Evolutionary conservation across 2,113 vertebrate genomes (phyloP).

Genomic region (Riparia riparia): DNA sequence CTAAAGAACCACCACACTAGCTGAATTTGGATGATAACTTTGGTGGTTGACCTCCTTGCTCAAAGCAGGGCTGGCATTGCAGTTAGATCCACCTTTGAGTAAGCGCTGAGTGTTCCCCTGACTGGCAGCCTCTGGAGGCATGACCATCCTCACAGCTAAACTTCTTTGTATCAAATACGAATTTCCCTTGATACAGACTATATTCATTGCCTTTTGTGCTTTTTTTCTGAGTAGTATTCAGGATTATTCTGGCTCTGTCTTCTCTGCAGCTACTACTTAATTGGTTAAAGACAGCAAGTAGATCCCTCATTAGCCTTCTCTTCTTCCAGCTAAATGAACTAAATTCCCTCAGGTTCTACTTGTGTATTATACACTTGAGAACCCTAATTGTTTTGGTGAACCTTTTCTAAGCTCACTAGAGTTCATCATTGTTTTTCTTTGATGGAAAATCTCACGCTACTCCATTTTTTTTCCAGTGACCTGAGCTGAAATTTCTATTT

Average conservation of each 20-base stretch:
- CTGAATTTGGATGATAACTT: neutral
- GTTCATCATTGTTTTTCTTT: neutral
- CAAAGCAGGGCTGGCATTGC: neutral
- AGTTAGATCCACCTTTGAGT: neutral
- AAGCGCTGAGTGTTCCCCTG: neutral
- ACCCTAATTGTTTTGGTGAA: neutral
- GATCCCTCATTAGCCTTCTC: neutral
- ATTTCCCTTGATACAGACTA: neutral
- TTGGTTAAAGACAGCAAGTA: neutral
- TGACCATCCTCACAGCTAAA: neutral
- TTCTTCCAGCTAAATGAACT: neutral
- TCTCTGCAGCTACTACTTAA: neutral
- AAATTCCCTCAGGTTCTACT: neutral
- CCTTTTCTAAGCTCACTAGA: neutral
- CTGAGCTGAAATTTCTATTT: neutral
- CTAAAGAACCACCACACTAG: no score
- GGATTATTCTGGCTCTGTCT: neutral
- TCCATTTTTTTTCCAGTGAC: neutral
- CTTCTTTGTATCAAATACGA: neutral
- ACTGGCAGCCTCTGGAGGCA: neutral
- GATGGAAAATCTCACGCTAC: neutral
- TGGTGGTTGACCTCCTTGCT: neutral
- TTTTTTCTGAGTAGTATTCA: neutral
- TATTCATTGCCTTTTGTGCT: neutral
- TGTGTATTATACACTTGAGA: neutral